Evolutionary conservation across 2,888 invertebrate genomes (phyloP).

Genomic region (Girardia tigrina): DNA sequence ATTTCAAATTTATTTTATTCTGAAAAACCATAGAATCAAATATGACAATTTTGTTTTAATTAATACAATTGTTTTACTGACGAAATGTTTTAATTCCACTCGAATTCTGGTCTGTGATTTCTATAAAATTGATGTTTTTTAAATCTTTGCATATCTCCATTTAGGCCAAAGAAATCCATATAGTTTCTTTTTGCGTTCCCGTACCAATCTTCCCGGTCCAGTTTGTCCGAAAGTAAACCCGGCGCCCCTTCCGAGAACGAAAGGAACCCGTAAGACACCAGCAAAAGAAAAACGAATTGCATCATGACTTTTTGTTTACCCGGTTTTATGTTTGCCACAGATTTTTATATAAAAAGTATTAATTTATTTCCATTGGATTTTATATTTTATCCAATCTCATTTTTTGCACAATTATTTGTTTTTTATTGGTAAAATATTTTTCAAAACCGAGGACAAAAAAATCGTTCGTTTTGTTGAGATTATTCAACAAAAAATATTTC

Average conservation of each 20-base stretch:
- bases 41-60: too few relatives aligned
- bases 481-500: too few relatives aligned
- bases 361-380: background rate
- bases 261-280: background rate
- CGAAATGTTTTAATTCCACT: conserved; percentile 16
- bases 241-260: background rate
- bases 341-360: background rate
- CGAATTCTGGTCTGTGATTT: conserved; percentile 14
- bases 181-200: background rate
- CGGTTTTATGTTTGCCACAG: background rate
- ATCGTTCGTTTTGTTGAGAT: background rate
- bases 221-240: background rate
- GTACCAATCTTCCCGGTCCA: background rate
- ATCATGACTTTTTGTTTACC: background rate
- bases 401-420: background rate
- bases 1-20: too few relatives aligned
- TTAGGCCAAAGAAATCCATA: conserved; percentile 21
- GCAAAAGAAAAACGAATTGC: background rate
- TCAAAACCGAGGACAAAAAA: background rate
- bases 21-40: too few relatives aligned
- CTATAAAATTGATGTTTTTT: conserved; percentile 19
- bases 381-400: background rate
- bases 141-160: conserved; percentile 20
- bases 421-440: background rate
- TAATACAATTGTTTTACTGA: too few relatives aligned